Conservation (phyloP, 1,140 invertebrate species). For the Branchinecta lindahli region DNA sequence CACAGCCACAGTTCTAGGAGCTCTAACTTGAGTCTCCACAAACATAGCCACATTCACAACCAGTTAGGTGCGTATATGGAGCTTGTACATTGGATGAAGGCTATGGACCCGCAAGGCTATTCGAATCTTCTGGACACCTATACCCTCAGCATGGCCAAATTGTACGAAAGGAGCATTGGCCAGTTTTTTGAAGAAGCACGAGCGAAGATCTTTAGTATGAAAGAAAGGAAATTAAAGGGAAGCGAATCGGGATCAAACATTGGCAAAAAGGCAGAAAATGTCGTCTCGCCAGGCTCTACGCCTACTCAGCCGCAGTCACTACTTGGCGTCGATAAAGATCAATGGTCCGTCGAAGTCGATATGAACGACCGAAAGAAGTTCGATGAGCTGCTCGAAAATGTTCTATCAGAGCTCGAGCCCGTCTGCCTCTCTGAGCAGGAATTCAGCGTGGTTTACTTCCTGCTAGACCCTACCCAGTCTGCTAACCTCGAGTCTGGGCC, state of each 20-base stretch:
- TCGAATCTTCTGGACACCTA: constrained; percentile 62
- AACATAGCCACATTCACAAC: constrained; percentile 58
- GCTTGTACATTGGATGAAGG: constrained; percentile 76
- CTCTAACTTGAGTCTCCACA: constrained; percentile 43
- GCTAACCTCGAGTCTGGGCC: constrained; percentile 31
- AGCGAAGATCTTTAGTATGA: constrained; percentile 25
- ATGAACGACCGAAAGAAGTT: constrained; percentile 40
- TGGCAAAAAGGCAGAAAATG: constrained; percentile 25
- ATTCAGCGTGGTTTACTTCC: constrained; percentile 87
- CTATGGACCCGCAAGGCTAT: constrained; percentile 67
- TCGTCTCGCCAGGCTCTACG: not conserved
- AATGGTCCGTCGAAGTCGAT: constrained; percentile 34
- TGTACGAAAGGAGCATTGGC: constrained; percentile 68
- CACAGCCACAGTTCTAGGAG: constrained; percentile 29
- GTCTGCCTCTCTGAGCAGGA: constrained; percentile 87
- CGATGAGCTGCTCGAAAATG: constrained; percentile 57
- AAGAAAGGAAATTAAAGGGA: constrained; percentile 24
- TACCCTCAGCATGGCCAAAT: constrained; percentile 53
- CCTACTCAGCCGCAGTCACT: constrained; percentile 29
- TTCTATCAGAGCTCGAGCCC: constrained; percentile 73
- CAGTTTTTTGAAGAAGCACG: constrained; percentile 61
- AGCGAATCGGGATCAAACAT: constrained; percentile 31
- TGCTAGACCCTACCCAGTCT: constrained; percentile 42
- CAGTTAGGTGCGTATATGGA: constrained; percentile 69
- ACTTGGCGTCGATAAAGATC: constrained; percentile 43